Evolutionary conservation across 2,888 invertebrate genomes (phyloP).

Genomic region (Galerucella calmariensis): DNA sequence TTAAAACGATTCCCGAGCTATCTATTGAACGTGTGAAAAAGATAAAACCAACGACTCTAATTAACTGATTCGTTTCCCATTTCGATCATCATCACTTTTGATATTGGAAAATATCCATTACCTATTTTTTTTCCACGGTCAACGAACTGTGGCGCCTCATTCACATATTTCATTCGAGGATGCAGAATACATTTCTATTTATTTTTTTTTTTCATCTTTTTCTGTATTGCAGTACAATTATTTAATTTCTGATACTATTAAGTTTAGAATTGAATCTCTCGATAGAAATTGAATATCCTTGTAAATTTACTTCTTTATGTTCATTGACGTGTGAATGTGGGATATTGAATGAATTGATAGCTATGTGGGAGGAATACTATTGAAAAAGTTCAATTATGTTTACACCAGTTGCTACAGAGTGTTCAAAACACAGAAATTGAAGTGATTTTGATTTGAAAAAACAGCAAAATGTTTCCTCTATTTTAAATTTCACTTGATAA

Average conservation of each 20-base stretch:
- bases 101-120: conserved; percentile 11
- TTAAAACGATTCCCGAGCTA: not conserved
- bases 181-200: conserved; percentile 21
- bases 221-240: conserved; percentile 22
- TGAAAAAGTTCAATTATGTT: not conserved
- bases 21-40: not conserved
- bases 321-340: conserved; percentile 1
- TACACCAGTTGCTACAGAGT: not conserved
- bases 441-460: not conserved
- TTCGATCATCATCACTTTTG: not conserved
- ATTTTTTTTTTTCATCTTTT: conserved; percentile 21
- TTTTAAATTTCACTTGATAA: too few species aligned
- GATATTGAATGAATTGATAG: not conserved
- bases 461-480: too few species aligned
- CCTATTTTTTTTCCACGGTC: not conserved
- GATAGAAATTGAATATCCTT: conserved; percentile 23
- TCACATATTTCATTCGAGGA: not conserved
- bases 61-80: conserved; percentile 4
- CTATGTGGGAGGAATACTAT: not conserved
- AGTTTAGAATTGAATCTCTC: conserved; percentile 25
- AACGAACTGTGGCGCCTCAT: conserved; percentile 2
- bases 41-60: not conserved
- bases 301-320: not conserved
- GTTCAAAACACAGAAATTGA: not conserved
- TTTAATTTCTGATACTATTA: conserved; percentile 28